Conservation (phyloP, 2,113 vertebrate genomes). For the Tupaia tana region DNA sequence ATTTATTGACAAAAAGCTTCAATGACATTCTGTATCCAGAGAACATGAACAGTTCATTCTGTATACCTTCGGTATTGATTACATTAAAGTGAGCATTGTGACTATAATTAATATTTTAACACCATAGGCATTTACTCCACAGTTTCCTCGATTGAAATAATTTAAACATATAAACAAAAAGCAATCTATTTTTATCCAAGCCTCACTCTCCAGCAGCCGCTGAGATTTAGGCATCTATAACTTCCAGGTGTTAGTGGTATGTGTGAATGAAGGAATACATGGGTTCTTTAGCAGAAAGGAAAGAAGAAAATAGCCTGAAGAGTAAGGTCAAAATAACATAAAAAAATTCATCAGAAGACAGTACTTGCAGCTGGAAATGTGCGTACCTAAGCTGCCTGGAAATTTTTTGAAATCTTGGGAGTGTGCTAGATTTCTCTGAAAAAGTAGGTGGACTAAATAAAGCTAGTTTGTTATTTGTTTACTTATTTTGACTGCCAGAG, state of each 20-base stretch:
- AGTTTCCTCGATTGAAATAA: background rate
- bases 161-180: background rate
- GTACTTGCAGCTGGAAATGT: background rate
- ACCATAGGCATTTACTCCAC: background rate
- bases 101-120: background rate
- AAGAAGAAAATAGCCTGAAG: background rate
- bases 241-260: background rate
- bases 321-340: conserved; percentile 32
- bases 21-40: background rate
- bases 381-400: background rate
- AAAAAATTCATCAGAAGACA: conserved; percentile 23
- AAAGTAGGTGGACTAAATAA: background rate
- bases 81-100: background rate
- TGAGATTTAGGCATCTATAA: background rate
- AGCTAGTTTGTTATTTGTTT: background rate
- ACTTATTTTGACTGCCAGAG: too few species aligned
- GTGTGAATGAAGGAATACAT: background rate
- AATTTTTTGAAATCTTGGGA: background rate
- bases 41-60: background rate
- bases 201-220: background rate
- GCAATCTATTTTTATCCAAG: background rate
- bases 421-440: background rate
- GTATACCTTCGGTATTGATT: background rate
- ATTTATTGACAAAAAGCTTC: background rate
- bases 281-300: background rate